Evolutionary conservation across 2,797 vertebrate genomes (phyloP).

Genomic region (Morus bassanus): DNA sequence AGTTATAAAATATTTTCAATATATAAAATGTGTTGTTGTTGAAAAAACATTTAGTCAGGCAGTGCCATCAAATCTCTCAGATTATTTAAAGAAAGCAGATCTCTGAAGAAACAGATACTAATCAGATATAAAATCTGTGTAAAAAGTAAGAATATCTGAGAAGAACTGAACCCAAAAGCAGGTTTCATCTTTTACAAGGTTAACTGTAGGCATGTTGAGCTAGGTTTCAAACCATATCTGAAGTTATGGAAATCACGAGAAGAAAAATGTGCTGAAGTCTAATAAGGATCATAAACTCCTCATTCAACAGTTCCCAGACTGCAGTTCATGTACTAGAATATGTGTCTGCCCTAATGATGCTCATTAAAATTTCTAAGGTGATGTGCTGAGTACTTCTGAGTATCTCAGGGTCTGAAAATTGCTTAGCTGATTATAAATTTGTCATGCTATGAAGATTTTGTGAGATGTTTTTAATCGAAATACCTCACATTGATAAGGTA

Average conservation of each 20-base stretch:
- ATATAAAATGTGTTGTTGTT: neutral
- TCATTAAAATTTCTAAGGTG: conserved; percentile 8
- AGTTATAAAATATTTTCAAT: neutral
- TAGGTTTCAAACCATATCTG: neutral
- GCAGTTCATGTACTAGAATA: neutral
- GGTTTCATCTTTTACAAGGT: neutral
- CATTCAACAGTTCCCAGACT: conserved; percentile 3
- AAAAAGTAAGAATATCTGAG: neutral
- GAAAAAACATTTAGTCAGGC: neutral
- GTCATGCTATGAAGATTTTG: neutral
- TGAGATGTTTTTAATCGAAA: conserved; percentile 7
- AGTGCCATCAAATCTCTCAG: neutral
- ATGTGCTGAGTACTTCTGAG: neutral
- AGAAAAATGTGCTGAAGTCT: neutral
- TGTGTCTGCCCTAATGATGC: conserved; percentile 1
- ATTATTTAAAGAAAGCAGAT: neutral
- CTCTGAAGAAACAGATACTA: neutral
- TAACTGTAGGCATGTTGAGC: neutral
- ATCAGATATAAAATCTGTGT: neutral
- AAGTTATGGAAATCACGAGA: neutral
- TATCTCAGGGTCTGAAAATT: neutral
- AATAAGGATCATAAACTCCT: neutral
- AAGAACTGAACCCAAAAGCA: neutral
- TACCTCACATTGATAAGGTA: neutral
- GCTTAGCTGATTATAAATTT: conserved; percentile 11